phyloP scores from a whole-genome alignment of 2,113 vertebrate genomes.

The Pluvianellus socialis region DNA sequence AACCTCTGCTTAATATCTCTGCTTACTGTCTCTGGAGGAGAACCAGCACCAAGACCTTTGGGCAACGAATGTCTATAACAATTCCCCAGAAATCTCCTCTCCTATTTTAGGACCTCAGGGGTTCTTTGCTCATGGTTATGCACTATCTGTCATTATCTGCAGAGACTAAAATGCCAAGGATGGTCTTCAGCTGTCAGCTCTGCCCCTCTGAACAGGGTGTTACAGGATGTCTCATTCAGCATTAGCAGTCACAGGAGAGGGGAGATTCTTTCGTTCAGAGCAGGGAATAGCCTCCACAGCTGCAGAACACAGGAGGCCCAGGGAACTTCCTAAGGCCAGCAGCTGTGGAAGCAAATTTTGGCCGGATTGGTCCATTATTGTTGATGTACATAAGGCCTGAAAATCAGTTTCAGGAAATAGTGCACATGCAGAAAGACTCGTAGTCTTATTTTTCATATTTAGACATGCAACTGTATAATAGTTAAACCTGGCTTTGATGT shows the following conservation, averaged over 20 bases:
- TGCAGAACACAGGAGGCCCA: conserved; percentile 53
- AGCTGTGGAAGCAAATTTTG: conserved; percentile 64
- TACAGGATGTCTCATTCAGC: conserved; percentile 57
- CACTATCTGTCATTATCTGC: background rate
- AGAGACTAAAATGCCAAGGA: conserved; percentile 20
- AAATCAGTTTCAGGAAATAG: conserved; percentile 5
- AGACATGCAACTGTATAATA: background rate
- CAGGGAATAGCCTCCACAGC: conserved; percentile 55
- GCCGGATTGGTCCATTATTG: conserved; percentile 27
- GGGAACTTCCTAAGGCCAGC: conserved; percentile 45
- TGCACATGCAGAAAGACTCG: background rate
- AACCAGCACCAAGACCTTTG: background rate
- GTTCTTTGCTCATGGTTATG: background rate
- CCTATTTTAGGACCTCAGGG: background rate
- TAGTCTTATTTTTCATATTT: background rate
- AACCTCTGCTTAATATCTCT: background rate
- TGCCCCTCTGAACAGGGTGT: conserved; percentile 10
- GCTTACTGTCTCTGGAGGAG: background rate
- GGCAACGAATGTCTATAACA: background rate
- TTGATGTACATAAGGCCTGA: conserved; percentile 1
- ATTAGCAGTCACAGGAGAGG: conserved; percentile 28
- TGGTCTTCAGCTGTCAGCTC: background rate
- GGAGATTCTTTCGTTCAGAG: background rate
- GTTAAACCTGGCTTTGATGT: background rate
- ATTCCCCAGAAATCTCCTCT: background rate